Evolutionary conservation across 2,888 invertebrate genomes (phyloP), one percentile per base, ranked within the genome.

Genomic region (Sycophila texana): DNA sequence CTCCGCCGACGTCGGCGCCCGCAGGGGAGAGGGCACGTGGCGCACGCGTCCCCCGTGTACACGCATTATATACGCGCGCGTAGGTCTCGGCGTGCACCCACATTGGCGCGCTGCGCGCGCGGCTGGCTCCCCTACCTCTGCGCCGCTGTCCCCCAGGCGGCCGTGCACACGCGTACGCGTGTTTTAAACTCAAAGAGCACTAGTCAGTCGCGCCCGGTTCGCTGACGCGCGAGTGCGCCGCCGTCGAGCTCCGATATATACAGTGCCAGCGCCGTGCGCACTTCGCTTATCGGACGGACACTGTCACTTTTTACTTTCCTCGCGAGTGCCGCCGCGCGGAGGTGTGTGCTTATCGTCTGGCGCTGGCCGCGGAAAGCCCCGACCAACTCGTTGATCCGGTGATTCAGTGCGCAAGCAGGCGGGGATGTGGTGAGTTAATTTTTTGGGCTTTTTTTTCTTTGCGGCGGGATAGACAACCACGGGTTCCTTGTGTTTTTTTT

Each of bases 191-290:
- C 74, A 39, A 16, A 53, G 74, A 65, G 63, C 51, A 57, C 39
- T 72, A 77, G 51, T 30, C 78, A 81, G 80, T 83, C 75, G 74
- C 77, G 78, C 72, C 66, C 57, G 57, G 66, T 66, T 68, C 79
- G 76, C 74, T 55, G 61, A 57, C 58, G 68, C 22, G 77, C 65
- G 20, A 30, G 66, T 57, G 39, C 66, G 14, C 22, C 16, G 10
- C 39, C 60, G 22, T 20, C 20, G 26, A 26, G 53, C 20, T 22
- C 47, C 1, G 39, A 39, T 39, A 39, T 39, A 39, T 30, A 4
- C 49, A 3, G 14, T 66, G 61, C 39, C 16, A 51, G 14, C 20
- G n/a, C 55, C 60, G 71, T 22, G 63, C 13, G 65, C n/a, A 30
- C 20, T 10, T 14, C 30, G n/a, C 53, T 22, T 51, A 20, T 66